These are phyloP conservation scores for Sisyra nigra DNA, from an alignment of 2,888 invertebrate genomes.

Conservation along the genomic window DNA sequence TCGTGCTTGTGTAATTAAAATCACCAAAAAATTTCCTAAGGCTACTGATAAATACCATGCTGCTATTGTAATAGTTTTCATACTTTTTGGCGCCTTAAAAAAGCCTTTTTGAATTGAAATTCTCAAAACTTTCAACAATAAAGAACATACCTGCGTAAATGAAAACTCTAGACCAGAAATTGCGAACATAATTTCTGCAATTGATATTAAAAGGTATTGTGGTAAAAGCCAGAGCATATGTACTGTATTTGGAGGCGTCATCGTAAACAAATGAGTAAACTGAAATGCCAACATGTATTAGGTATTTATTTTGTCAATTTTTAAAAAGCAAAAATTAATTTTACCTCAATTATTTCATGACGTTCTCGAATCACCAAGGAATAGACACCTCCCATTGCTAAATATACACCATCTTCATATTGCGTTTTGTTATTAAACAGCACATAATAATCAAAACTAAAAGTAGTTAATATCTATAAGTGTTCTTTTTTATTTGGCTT, in stretches of 20 bases:
- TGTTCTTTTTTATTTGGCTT: no score
- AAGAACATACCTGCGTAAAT: conserved; percentile 48
- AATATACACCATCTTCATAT: conserved; percentile 17
- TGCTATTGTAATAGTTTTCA: conserved; percentile 74
- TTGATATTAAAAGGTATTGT: conserved; percentile 62
- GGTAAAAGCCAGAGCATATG: conserved; percentile 60
- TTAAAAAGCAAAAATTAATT: conserved; percentile 3
- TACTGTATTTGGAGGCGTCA: conserved; percentile 46
- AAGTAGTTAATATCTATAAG: conserved; percentile 10
- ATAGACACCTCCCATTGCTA: conserved; percentile 35
- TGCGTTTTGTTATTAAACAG: conserved; percentile 15
- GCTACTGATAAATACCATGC: conserved; percentile 74
- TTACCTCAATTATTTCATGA: conserved; percentile 25
- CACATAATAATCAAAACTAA: conserved; percentile 21
- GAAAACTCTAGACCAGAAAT: conserved; percentile 72
- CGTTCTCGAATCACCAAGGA: conserved; percentile 31
- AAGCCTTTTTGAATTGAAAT: neutral
- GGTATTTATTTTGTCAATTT: no score
- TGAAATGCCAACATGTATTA: no score
- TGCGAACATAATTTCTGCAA: conserved; percentile 70
- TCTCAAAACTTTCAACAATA: neutral
- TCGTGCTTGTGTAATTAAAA: conserved; percentile 37
- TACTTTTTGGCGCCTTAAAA: conserved; percentile 55
- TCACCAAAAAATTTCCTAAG: conserved; percentile 64
- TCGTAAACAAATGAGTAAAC: conserved; percentile 38